These are phyloP conservation scores for Rhagoletis pomonella DNA, from an alignment of 1,140 invertebrate genomes.

Conservation along the genomic window DNA sequence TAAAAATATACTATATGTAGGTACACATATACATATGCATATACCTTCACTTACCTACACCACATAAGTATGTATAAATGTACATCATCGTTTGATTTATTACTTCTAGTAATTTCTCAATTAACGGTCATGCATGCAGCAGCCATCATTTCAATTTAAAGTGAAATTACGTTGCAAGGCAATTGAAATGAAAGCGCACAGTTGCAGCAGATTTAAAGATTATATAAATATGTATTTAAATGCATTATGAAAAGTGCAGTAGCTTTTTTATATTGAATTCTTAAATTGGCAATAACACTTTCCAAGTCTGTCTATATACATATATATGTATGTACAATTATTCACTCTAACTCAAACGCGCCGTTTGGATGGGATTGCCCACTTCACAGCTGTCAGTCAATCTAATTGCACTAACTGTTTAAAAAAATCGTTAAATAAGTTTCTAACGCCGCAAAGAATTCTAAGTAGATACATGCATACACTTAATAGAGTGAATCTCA, in stretches of 20 bases:
- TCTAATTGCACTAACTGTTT: neutral
- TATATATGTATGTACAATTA: too few relatives aligned
- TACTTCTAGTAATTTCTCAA: conserved; percentile 15
- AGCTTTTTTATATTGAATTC: neutral
- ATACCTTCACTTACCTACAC: too few relatives aligned
- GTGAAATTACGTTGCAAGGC: conserved; percentile 19
- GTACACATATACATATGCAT: too few relatives aligned
- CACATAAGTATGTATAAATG: neutral
- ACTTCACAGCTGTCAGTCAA: neutral
- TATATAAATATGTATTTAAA: too few relatives aligned
- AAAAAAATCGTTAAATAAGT: conserved; percentile 11
- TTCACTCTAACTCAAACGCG: too few relatives aligned
- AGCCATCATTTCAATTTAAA: conserved; percentile 26
- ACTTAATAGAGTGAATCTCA: too few relatives aligned
- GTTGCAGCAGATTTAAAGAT: neutral
- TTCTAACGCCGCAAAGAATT: neutral
- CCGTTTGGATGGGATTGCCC: neutral
- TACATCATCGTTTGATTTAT: neutral
- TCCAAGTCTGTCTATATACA: neutral
- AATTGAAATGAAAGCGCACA: neutral
- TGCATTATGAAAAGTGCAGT: neutral
- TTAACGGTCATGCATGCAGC: neutral
- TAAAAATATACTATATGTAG: too few relatives aligned
- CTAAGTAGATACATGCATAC: neutral
- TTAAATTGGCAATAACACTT: neutral